These are phyloP conservation scores for Diplolepis rosae DNA, from an alignment of 2,888 invertebrate species.

Conservation along the genomic window DNA sequence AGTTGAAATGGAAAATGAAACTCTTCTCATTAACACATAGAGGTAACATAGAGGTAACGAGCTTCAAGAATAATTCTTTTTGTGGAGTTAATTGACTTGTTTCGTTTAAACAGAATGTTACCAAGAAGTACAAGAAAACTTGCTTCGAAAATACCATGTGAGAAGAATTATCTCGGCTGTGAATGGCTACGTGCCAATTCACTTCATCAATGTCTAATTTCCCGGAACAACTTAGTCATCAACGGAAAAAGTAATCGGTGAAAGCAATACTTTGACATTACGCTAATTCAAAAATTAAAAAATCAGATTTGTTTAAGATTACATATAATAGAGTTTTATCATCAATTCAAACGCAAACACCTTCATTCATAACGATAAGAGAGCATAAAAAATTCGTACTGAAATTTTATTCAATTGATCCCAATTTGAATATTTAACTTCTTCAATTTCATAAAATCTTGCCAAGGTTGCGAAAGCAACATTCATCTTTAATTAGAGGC, in stretches of 20 bases:
- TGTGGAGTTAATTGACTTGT: constrained; percentile 5
- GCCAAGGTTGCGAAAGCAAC: no score
- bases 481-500: no score
- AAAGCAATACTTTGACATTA: not conserved
- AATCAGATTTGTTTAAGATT: not conserved
- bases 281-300: not conserved
- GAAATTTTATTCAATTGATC: not conserved
- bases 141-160: constrained; percentile 52
- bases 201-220: constrained; percentile 49
- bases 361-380: no score
- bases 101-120: not conserved
- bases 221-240: constrained; percentile 13
- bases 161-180: constrained; percentile 37
- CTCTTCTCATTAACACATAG: no score
- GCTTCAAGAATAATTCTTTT: not conserved
- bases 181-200: constrained; percentile 62
- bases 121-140: constrained; percentile 37
- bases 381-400: not conserved
- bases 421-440: not conserved
- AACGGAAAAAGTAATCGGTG: not conserved
- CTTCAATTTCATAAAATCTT: not conserved
- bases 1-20: no score
- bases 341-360: not conserved
- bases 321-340: not conserved
- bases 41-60: no score